Base-by-base conservation (phyloP, 2,888 invertebrate species). In the Oxycera nigricornis region DNA sequence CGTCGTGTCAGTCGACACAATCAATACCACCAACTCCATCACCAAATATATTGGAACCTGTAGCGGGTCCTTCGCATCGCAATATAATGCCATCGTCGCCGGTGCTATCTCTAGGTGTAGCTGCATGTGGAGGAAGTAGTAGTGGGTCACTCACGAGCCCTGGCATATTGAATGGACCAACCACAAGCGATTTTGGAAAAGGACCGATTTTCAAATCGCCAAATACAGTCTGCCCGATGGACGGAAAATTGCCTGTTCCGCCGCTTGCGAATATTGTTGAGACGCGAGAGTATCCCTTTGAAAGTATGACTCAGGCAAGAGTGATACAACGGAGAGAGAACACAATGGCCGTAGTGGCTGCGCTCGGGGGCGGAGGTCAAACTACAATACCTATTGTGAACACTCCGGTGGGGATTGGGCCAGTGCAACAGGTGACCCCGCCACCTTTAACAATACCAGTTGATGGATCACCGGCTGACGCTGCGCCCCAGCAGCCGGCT, bases 301-400 rank as follows among this genome's bases (percentile, higher is more conserved):
- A 94, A 81, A 95, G 95, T 85, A 95, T 96, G 95, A 94, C 94
- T 61, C 93, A 94, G 82, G 93, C 93, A 77, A 91, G 94, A 84
- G 94, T 94, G 67, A 92, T 94, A 86, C 94, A 94, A 81, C 89
- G 90, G 81, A 90, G 92, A 81, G 92, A 89, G 82, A 88, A 88
- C 77, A 88, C 88, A 52, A 80, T 89, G 79, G 88, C 88, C 83
- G 77, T 81, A 70, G 77, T 77, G 1, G 61, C 78, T 74, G 41
- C 79, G 76, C 75, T 73, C 72, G 50, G 74, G 73, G 74, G 73
- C 72, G 68, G 77, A 77, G 74, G 50, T 75, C 61, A 52, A 39
- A 30, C 35, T 24, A 50, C 62, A 24, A 24, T 11, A 7, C 6
- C 22, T 11, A 20, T 17, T 24, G 72, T 20, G 6, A 72, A 57